phyloP scores from a whole-genome alignment of 2,113 vertebrate genomes.

The Rhynchomys soricoides region DNA sequence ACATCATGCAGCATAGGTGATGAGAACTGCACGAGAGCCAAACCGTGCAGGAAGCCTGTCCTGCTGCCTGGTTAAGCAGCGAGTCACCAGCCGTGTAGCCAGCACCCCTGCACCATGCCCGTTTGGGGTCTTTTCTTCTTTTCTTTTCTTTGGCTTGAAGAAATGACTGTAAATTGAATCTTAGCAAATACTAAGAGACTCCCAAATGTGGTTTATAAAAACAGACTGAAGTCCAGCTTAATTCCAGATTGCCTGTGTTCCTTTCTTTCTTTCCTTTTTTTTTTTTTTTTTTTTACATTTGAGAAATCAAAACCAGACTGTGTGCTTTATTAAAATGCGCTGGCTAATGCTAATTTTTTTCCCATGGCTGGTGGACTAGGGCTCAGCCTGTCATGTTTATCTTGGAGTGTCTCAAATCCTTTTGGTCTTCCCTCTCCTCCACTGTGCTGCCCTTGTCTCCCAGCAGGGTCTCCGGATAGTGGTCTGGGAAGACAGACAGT shows the following conservation, averaged over 20 bases:
- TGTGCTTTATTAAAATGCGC: slow-evolving; percentile 55
- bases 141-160: slow-evolving; percentile 26
- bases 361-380: slow-evolving; percentile 42
- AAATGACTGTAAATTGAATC: slow-evolving; percentile 58
- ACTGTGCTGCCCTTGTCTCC: fast-evolving
- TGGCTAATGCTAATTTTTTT: slow-evolving; percentile 56
- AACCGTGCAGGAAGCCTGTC: not conserved
- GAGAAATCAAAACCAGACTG: slow-evolving; percentile 79
- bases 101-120: not conserved
- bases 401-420: slow-evolving; percentile 26
- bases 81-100: fast-evolving
- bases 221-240: slow-evolving; percentile 55
- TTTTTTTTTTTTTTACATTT: slow-evolving; percentile 50
- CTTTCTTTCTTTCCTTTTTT: not conserved
- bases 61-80: fast-evolving
- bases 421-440: not conserved
- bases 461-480: not conserved
- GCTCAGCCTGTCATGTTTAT: slow-evolving; percentile 62
- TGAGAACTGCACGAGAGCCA: not conserved
- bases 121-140: not conserved
- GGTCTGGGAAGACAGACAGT: not conserved
- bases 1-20: not conserved
- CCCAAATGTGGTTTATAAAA: slow-evolving; percentile 66
- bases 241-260: slow-evolving; percentile 57
- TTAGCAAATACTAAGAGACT: slow-evolving; percentile 63